Base-by-base conservation (phyloP, 2,888 invertebrate genomes). In the Clanis bilineata region DNA sequence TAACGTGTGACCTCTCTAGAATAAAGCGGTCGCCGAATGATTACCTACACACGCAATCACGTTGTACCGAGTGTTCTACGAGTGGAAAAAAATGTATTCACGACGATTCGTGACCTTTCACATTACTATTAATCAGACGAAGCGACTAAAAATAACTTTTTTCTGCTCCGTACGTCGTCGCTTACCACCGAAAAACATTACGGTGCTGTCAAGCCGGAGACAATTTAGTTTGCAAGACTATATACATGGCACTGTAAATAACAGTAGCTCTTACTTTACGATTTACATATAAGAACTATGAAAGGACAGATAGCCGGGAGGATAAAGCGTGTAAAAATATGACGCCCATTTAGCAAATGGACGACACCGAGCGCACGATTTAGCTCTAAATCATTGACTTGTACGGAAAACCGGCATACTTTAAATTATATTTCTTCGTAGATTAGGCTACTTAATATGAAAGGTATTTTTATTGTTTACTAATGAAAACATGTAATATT, bases 1-100 rank as follows among this genome's bases (percentile, higher is more conserved):
- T 90, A 90, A 87, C 86, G 83, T 81, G 88, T 84, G 88, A 86
- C 88, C 89, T 86, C 82, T 71, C 80, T 76, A 74, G 81, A 85
- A 87, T 85, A 87, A 88, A 88, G 82, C 80, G 75, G 74, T 73
- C 74, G 70, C 64, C 70, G 71, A 80, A 81, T 82, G 81, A 85
- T 85, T 81, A 41, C 18, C 18, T 41, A 85, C 75, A 81, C 72
- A 75, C 73, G 79, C 80, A 81, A 80, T 82, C 75, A 76, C 69
- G 73, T 64, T 65, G 10, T 21, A 47, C 32, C 7, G n/a, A 69
- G 68, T 69, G 68, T 72, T 12, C 36, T 36, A 64, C 60, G 58
- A 59, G 62, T 15, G 58, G 18, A 60, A 62, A 32, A 43, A 18
- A 18, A 51, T 32, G 28, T n/a, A 45, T 45, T 45, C 45, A n/a